Evolutionary conservation across 2,888 invertebrate genomes (phyloP).

Genomic region (Calephelis perditalis): DNA sequence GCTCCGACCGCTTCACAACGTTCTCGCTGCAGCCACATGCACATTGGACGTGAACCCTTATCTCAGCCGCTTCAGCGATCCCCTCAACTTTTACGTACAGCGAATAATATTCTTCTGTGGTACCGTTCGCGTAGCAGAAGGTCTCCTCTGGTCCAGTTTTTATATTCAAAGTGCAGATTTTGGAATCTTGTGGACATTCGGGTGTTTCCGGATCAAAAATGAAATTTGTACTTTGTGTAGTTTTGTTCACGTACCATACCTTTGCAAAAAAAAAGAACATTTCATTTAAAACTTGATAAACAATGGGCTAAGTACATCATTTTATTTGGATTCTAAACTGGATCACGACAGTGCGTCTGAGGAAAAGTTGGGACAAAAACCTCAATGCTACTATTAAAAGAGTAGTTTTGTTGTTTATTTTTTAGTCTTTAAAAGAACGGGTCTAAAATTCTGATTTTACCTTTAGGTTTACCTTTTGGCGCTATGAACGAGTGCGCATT

Average conservation of each 20-base stretch:
- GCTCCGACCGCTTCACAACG: slow-evolving; percentile 49
- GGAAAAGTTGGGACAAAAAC: too few relatives aligned
- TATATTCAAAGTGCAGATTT: slow-evolving; percentile 36
- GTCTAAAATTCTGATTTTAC: too few relatives aligned
- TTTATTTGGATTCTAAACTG: too few relatives aligned
- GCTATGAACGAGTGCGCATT: too few relatives aligned
- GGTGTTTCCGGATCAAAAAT: slow-evolving; percentile 20
- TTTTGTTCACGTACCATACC: slow-evolving; percentile 30
- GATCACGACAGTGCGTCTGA: too few relatives aligned
- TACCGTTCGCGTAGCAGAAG: slow-evolving; percentile 45
- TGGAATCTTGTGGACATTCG: too few relatives aligned
- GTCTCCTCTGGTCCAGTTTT: slow-evolving; percentile 31
- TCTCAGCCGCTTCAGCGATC: slow-evolving; percentile 34
- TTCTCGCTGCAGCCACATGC: slow-evolving; percentile 48
- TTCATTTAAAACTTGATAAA: too few relatives aligned
- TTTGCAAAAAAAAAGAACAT: slow-evolving; percentile 15
- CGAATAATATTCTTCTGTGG: slow-evolving; percentile 38
- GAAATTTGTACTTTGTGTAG: slow-evolving; percentile 39
- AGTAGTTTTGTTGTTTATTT: too few relatives aligned
- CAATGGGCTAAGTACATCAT: too few relatives aligned
- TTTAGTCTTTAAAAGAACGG: too few relatives aligned
- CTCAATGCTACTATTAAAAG: too few relatives aligned
- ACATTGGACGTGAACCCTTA: slow-evolving; percentile 56
- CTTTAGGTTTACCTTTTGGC: too few relatives aligned
- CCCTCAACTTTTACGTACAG: slow-evolving; percentile 40